Conservation (phyloP, 1,140 invertebrate species). For the Rhynchophorus ferrugineus region DNA sequence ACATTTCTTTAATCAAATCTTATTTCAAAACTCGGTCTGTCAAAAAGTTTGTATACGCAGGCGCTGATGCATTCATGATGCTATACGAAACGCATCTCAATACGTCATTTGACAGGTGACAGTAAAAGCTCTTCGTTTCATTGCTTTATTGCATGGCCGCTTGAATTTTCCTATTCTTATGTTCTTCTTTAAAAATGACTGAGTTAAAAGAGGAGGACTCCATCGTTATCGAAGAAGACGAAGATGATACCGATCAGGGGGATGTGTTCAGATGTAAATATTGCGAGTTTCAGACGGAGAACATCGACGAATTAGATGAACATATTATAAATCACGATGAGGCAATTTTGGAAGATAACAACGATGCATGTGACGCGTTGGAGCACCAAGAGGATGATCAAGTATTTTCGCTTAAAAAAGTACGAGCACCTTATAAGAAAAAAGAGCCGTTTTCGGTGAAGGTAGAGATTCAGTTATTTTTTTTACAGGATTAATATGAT, state of each 20-base stretch:
- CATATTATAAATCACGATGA: slow-evolving; percentile 20
- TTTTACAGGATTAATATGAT: no score
- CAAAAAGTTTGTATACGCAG: no score
- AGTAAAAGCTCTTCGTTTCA: not conserved
- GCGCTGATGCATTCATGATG: no score
- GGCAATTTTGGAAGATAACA: slow-evolving; percentile 6
- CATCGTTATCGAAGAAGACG: not conserved
- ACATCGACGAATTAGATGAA: slow-evolving; percentile 21
- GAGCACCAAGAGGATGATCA: not conserved
- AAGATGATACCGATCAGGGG: not conserved
- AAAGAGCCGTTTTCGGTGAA: not conserved
- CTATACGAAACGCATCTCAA: no score
- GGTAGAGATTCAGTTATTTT: not conserved
- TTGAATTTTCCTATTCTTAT: not conserved
- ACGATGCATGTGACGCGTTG: slow-evolving; percentile 3
- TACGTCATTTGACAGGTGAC: no score
- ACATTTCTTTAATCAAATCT: no score
- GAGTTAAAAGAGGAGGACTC: slow-evolving; percentile 3
- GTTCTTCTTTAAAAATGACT: slow-evolving; percentile 5
- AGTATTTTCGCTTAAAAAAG: not conserved
- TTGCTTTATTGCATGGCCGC: not conserved
- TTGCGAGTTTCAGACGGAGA: slow-evolving; percentile 17
- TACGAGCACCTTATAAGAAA: not conserved
- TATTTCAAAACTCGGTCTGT: no score
- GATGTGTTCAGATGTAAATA: slow-evolving; percentile 18